A percentile compares a stretch with the other conserved stretches of the same genome.
phyloP scores from a whole-genome alignment of 2,888 invertebrate genomes.

The Torymus aiolomorphi region DNA sequence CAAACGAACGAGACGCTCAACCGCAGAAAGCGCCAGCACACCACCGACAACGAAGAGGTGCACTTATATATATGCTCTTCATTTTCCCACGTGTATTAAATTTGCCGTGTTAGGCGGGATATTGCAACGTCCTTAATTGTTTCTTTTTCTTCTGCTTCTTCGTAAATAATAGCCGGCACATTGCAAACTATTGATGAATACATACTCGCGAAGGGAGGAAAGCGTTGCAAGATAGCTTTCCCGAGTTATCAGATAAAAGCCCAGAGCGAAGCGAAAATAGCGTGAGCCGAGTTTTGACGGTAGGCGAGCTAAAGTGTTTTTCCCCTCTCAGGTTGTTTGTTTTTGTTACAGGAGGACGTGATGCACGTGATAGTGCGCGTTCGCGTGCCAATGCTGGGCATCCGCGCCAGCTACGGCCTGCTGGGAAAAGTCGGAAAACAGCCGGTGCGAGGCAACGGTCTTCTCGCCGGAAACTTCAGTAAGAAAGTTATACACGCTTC shows the following conservation, averaged over 20 bases:
- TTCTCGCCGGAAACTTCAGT: slow-evolving; percentile 71
- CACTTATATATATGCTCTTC: slow-evolving; percentile 25
- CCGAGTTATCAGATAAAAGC: too few relatives aligned
- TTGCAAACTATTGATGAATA: slow-evolving; percentile 12
- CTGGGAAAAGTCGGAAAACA: slow-evolving; percentile 70
- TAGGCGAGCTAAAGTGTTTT: too few relatives aligned
- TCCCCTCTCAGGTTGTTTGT: too few relatives aligned
- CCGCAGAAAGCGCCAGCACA: slow-evolving; percentile 52
- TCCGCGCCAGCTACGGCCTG: slow-evolving; percentile 69
- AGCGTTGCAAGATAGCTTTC: too few relatives aligned
- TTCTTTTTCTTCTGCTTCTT: slow-evolving; percentile 3
- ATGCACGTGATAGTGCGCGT: slow-evolving; percentile 72
- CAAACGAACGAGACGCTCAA: slow-evolving; percentile 53
- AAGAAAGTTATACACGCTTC: slow-evolving; percentile 59
- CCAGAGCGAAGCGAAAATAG: too few relatives aligned
- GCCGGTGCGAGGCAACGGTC: slow-evolving; percentile 69
- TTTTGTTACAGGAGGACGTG: slow-evolving; percentile 69
- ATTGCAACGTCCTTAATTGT: slow-evolving; percentile 30
- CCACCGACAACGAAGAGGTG: slow-evolving; percentile 59
- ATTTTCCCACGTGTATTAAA: neutral
- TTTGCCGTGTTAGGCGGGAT: neutral
- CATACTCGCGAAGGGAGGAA: neutral
- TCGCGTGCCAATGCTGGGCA: slow-evolving; percentile 67
- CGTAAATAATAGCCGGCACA: neutral
- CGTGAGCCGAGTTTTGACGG: too few relatives aligned